Conservation (phyloP, 2,888 invertebrate species). For the Slavum lentiscoides region DNA sequence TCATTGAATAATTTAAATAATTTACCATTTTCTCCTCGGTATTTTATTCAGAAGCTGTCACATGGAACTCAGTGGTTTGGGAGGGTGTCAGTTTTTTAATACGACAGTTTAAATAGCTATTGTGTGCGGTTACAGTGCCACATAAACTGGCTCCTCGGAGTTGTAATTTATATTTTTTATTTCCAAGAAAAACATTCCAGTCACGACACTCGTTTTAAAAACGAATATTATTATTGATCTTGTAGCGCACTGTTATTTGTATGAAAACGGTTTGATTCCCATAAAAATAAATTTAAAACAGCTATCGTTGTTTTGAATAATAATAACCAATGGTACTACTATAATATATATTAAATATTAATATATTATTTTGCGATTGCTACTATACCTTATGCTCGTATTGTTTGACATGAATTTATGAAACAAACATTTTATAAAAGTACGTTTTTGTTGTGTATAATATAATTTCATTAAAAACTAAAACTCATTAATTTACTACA, state of each 20-base stretch:
- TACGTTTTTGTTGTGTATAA: too few species aligned
- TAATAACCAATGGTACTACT: too few species aligned
- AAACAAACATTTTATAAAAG: too few species aligned
- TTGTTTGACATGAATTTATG: too few species aligned
- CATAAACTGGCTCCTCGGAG: constrained; percentile 27
- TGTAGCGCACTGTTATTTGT: not conserved
- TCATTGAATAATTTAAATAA: constrained; percentile 6
- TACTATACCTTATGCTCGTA: too few species aligned
- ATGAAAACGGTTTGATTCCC: not conserved
- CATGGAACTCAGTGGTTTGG: constrained; percentile 6
- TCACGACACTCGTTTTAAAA: constrained; percentile 20
- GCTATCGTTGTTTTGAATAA: too few species aligned
- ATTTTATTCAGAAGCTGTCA: constrained; percentile 4
- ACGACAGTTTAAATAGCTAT: constrained; percentile 40
- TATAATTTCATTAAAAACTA: too few species aligned
- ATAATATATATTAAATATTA: too few species aligned
- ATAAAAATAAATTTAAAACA: too few species aligned
- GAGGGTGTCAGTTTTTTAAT: constrained; percentile 31
- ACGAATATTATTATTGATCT: not conserved
- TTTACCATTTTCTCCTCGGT: constrained; percentile 1
- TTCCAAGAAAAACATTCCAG: constrained; percentile 35
- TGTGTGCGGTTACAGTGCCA: constrained; percentile 9
- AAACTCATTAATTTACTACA: too few species aligned
- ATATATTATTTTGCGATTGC: too few species aligned
- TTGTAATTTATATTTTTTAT: constrained; percentile 9